Evolutionary conservation across 2,113 vertebrate species (phyloP), one percentile per base, ranked within the genome.

Genomic region (Lichenostomus cassidix): DNA sequence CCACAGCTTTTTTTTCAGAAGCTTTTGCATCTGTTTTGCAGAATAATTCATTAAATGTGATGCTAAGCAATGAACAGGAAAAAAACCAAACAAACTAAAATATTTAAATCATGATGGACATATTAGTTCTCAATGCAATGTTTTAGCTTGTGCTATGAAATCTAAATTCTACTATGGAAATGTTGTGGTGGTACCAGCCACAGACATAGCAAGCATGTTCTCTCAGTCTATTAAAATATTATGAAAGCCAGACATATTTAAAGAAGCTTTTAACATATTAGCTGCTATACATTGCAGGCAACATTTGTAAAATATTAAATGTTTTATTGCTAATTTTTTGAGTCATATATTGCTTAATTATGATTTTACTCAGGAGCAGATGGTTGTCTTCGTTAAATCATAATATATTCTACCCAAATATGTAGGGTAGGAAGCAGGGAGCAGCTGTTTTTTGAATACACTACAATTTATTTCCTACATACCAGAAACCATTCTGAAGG

Each of bases 311-410:
- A 95, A 95, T 95, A 95, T 92, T 96, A 97, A 97, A 90, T 95
- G 73, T 80, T 94, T 92, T 88, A 93, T 84, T 90, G 91, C 77
- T 97, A 86, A 92, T 95, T 96, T 95, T 97, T 96, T 96, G 95
- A 97, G 97, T 92, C 93, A 90, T 95, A 96, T 96, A 97, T 95
- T 95, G 93, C 95, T 97, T 97, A 96, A 98, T 97, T 97, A 96
- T 90, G 76, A 94, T 94, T 97, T 96, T 93, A 89, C 70, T 90
- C 88, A 80, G 52, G 59, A 96, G 52, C 98, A 98, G 97, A 97
- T 97, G 95, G 96, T 67, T 94, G 65, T 96, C 93, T 97, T 96
- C 95, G 96, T 97, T 97, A 95, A 96, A 97, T 96, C 95, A 97
- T 88, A 84, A 96, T 95, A 96, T 96, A 95, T 92, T 94, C 63